A percentile compares a stretch with the other conserved stretches of the same genome.
phyloP scores from a whole-genome alignment of 2,113 vertebrate species.

The Zosterops japonicus region DNA sequence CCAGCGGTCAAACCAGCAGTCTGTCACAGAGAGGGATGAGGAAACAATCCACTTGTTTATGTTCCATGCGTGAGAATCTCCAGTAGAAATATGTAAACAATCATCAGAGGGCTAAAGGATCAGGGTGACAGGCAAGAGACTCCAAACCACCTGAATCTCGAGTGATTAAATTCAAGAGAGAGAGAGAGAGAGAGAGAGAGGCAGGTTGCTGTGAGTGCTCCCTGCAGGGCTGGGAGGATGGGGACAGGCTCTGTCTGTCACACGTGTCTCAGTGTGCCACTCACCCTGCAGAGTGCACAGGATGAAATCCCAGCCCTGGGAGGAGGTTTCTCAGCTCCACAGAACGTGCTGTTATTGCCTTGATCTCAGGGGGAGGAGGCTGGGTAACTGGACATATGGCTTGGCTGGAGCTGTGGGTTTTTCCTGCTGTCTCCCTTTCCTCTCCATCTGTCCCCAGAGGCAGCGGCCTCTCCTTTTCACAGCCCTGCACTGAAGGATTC shows the following conservation, averaged over 20 bases:
- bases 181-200: neutral
- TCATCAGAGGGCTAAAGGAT: no score
- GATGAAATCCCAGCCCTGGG: neutral
- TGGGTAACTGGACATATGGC: neutral
- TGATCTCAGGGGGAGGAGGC: neutral
- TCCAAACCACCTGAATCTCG: no score
- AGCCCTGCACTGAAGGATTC: neutral
- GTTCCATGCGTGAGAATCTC: no score
- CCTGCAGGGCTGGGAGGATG: neutral
- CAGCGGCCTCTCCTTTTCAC: neutral
- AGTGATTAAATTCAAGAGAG: neutral
- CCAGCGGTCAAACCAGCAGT: no score
- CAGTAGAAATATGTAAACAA: no score
- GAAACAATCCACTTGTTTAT: no score
- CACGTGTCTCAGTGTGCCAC: neutral
- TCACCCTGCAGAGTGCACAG: neutral
- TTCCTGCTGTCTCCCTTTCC: conserved; percentile 3
- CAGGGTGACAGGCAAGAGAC: no score
- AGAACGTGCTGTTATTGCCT: neutral
- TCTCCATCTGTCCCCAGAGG: conserved; percentile 32
- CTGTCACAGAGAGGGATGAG: no score
- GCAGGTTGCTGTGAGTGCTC: neutral
- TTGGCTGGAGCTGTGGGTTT: neutral
- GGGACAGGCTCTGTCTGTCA: neutral
- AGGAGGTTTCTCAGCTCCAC: neutral